Conservation (phyloP, 2,888 invertebrate genomes). For the Stenodema calcarata region DNA sequence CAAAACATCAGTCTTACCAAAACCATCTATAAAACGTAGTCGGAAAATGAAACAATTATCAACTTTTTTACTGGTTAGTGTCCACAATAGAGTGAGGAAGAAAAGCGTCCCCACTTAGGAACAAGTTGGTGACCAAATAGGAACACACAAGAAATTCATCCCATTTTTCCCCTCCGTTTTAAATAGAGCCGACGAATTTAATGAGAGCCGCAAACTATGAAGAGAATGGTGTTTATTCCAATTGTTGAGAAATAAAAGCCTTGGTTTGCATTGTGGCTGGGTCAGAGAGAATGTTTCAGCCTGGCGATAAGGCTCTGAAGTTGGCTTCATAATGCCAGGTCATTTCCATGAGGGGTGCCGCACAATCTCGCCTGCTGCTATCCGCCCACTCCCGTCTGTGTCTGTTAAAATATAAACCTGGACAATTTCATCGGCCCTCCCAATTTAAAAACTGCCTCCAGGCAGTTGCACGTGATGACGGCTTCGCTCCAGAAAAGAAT, state of each 20-base stretch:
- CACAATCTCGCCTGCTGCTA: background rate
- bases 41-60: too few species aligned
- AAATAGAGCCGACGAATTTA: background rate
- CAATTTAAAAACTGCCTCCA: background rate
- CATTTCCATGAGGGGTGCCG: constrained; percentile 26
- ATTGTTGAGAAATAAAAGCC: background rate
- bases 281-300: constrained; percentile 1
- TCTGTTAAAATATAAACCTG: background rate
- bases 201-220: background rate
- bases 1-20: too few species aligned
- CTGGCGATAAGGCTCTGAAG: constrained; percentile 12
- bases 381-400: background rate
- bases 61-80: too few species aligned
- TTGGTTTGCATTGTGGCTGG: constrained; percentile 17
- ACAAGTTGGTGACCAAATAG: too few species aligned
- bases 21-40: too few species aligned
- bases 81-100: too few species aligned
- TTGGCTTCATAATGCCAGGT: constrained; percentile 27
- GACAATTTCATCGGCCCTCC: background rate
- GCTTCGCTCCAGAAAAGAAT: too few species aligned
- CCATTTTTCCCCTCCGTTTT: background rate
- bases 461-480: too few species aligned
- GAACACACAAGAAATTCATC: background rate
- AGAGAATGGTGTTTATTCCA: background rate
- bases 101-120: too few species aligned